These are phyloP conservation scores for Fulmarus glacialis DNA, from an alignment of 2,113 vertebrate genomes.

Conservation along the genomic window DNA sequence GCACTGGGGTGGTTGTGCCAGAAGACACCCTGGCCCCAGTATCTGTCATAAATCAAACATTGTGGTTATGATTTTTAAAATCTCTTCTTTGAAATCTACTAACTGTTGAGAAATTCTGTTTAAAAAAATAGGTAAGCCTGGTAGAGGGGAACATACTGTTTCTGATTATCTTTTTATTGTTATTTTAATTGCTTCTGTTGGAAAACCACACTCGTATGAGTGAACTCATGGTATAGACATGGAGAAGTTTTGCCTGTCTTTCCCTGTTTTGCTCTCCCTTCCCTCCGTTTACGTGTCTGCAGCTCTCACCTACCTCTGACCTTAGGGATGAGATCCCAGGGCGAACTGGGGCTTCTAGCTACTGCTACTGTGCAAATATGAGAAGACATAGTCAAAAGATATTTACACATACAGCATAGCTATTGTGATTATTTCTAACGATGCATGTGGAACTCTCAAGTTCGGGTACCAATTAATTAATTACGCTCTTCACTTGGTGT, in stretches of 20 bases:
- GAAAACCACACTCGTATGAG: not conserved
- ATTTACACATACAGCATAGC: not conserved
- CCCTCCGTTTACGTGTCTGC: not conserved
- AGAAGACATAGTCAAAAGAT: not conserved
- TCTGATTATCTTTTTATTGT: not conserved
- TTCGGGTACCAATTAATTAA: not conserved
- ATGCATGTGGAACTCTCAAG: not conserved
- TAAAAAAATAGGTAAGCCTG: not conserved
- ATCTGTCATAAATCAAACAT: not conserved
- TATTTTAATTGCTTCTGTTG: not conserved
- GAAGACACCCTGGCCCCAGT: not conserved
- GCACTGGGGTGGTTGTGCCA: not conserved
- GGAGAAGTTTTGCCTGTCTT: not conserved
- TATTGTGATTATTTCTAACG: not conserved
- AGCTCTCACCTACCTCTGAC: not conserved
- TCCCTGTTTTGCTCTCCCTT: not conserved
- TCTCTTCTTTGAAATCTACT: not conserved
- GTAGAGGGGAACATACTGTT: not conserved
- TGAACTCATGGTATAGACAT: not conserved
- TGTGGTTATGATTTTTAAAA: not conserved
- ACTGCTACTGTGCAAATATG: not conserved
- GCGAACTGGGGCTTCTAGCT: not conserved
- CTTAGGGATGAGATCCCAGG: not conserved
- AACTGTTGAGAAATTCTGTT: not conserved
- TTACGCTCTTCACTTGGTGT: not conserved